Evolutionary conservation across 30 jellyfish, hydroid and myxozoan genomes (phyloP).

Genomic region (Cassiopea andromeda): DNA sequence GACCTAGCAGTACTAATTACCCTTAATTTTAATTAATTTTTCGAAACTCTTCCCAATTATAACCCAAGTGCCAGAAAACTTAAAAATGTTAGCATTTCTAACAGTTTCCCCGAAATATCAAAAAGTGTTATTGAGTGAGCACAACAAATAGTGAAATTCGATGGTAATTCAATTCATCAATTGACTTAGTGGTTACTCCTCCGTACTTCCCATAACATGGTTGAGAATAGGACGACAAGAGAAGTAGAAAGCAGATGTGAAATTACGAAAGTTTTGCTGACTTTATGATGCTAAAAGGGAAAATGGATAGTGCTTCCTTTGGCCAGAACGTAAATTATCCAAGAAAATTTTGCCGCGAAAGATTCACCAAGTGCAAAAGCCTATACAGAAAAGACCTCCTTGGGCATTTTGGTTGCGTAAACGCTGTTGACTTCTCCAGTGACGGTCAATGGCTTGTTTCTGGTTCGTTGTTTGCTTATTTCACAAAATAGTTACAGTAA

Average conservation of each 20-base stretch:
- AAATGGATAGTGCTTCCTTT: background rate
- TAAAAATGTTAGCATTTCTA: too few relatives aligned
- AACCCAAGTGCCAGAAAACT: too few relatives aligned
- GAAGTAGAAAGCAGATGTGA: background rate
- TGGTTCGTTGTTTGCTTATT: slow-evolving; percentile 5
- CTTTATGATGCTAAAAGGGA: background rate
- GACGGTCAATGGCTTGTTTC: slow-evolving; percentile 90
- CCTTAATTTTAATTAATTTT: too few relatives aligned
- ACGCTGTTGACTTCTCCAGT: slow-evolving; percentile 83
- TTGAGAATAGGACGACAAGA: background rate
- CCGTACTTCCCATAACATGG: background rate
- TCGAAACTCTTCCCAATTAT: too few relatives aligned
- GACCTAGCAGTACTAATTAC: too few relatives aligned
- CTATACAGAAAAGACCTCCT: slow-evolving; percentile 75
- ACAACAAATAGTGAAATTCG: too few relatives aligned
- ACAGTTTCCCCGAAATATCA: too few relatives aligned
- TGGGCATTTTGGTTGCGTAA: slow-evolving; percentile 95
- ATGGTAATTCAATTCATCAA: too few relatives aligned
- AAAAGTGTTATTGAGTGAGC: too few relatives aligned
- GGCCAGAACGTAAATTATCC: background rate
- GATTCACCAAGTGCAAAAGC: slow-evolving; percentile 62
- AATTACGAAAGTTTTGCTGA: background rate
- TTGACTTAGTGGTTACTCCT: too few relatives aligned
- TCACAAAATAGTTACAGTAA: background rate
- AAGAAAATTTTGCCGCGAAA: slow-evolving; percentile 40